Base-by-base conservation (phyloP, 2,797 vertebrate genomes). In the Crax fasciolata region DNA sequence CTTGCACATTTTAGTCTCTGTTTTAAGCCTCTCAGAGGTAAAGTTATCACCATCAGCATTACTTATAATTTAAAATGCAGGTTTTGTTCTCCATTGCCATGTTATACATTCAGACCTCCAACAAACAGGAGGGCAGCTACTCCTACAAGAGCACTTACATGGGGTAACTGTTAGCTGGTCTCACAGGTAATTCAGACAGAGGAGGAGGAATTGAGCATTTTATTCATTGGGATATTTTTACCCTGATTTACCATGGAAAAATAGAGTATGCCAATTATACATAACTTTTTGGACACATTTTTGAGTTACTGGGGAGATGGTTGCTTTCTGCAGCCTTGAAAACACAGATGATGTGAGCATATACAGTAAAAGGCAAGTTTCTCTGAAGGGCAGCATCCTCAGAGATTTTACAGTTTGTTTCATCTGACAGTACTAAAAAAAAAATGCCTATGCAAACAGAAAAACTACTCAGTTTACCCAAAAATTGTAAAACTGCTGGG, bases 201-300 rank as follows among this genome's bases (percentile, higher is more conserved):
- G 12, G 0, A 1, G 11, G 1, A 82, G 7, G 28, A 87, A 70
- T 7, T 63, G 62, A 30, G 6, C 4, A 58, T 48, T 82, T 48
- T 66, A 46, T 46, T 66, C 23, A 43, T 21, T 23, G 25, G 25
- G 13, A 66, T 43, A 52, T 55, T 70, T 88, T 84, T 88, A 5
- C 23, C 13, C 16, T 44, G 38, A 79, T 62, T 57, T 77, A 4
- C 4, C 25, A 55, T 0, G 9, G 38, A 73, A 63, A 78, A 78
- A 39, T 4, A 49, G 27, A 4, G 1, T 24, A 11, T 9, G 61
- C 2, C 32, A 79, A 68, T 66, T 44, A 51, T 0, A 4, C 11
- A 15, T 39, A 10, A 54, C 17, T 91, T 70, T 73, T 11, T 58
- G 38, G 16, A 65, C 10, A n/a, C 2, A 1, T 48, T 78, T 86